Evolutionary conservation across 2,888 invertebrate genomes (phyloP).

Genomic region (Plagodis dolabraria): DNA sequence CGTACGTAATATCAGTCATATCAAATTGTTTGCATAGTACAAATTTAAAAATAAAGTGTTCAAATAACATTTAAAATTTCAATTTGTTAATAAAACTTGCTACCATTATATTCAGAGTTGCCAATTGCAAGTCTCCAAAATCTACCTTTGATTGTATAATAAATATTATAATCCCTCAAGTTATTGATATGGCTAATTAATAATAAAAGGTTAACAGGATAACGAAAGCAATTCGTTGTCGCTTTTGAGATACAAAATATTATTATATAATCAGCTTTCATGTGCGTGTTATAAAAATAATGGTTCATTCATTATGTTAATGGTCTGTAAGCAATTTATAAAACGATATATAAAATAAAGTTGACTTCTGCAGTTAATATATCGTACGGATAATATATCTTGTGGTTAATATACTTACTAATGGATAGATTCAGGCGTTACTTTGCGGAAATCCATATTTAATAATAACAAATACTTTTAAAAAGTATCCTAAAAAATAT

Average conservation of each 20-base stretch:
- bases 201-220: conserved; percentile 63
- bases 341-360: background rate
- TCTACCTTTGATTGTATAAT: conserved; percentile 43
- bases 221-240: conserved; percentile 71
- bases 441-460: too few species aligned
- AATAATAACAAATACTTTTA: too few species aligned
- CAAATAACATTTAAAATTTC: conserved; percentile 2
- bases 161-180: conserved; percentile 45
- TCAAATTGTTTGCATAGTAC: conserved; percentile 63
- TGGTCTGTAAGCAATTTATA: conserved; percentile 63
- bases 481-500: too few species aligned
- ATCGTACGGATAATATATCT: too few species aligned
- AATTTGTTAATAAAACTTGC: conserved; percentile 12
- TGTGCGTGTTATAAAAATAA: conserved; percentile 67
- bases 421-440: too few species aligned
- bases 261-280: conserved; percentile 69
- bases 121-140: conserved; percentile 40
- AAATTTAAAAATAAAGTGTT: conserved; percentile 44
- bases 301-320: conserved; percentile 41
- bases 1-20: conserved; percentile 59
- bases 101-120: conserved; percentile 50
- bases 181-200: conserved; percentile 30
- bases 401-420: too few species aligned
- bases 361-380: too few species aligned
- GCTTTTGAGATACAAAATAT: conserved; percentile 57